A percentile compares a stretch with the other conserved stretches of the same genome.
These are phyloP conservation scores for Pseudochirops corinnae DNA, from an alignment of 2,797 vertebrate genomes.

Conservation along the genomic window DNA sequence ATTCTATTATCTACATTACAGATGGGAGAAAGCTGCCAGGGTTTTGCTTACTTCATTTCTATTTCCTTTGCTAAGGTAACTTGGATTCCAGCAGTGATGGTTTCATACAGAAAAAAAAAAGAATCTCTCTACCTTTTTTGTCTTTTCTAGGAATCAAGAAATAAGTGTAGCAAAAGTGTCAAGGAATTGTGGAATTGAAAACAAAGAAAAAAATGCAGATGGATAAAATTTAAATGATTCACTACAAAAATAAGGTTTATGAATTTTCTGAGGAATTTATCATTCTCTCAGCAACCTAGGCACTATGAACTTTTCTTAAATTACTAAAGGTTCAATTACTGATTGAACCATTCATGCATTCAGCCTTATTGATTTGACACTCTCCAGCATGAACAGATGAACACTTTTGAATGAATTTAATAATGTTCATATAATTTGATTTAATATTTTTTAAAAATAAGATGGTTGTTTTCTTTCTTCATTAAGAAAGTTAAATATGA, in stretches of 20 bases:
- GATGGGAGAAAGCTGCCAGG: background rate
- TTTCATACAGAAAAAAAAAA: background rate
- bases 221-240: background rate
- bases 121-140: background rate
- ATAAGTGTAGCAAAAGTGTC: background rate
- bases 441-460: background rate
- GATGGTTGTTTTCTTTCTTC: background rate
- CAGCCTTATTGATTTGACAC: background rate
- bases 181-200: background rate
- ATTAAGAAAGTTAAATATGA: background rate
- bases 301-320: background rate
- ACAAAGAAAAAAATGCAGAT: background rate
- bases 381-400: background rate
- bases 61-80: background rate
- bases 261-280: background rate
- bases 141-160: background rate
- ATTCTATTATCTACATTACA: background rate
- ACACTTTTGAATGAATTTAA: background rate
- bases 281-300: background rate
- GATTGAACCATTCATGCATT: background rate
- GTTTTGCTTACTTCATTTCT: background rate
- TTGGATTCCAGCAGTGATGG: background rate
- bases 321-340: background rate
- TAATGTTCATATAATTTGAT: background rate
- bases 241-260: background rate